Evolutionary conservation across 2,888 invertebrate species (phyloP), one percentile per base, ranked within the genome.

Genomic region (Campoplex nolae): DNA sequence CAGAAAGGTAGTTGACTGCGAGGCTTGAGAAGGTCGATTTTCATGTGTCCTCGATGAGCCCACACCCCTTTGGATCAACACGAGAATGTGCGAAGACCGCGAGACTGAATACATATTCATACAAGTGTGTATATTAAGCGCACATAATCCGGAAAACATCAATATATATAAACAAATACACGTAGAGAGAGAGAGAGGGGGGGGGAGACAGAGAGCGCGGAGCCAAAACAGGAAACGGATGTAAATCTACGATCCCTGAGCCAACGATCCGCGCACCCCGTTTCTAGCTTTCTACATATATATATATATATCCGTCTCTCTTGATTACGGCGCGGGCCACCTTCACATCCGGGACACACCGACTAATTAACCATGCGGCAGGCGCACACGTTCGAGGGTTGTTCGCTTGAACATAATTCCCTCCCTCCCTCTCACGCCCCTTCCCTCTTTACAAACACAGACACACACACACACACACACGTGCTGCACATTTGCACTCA

Each of bases 361-460:
- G 88, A 89, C 89, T 89, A 89, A 89, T 89, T 89, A 89, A 89
- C 89, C 88, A 87, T 89, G 88, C 88, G 84, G 84, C 87, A 67
- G 82, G 58, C 75, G 75, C 83, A 58, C 79, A 71, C 84, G 76
- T 85, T 79, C 84, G 73, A 68, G 67, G 79, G 71, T 80, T 83
- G 87, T 76, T 84, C 71, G 71, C 58, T 58, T 42, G 74, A 48
- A 79, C 67, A 65, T 62, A 76, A 73, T 79, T 76, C 56, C 76
- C 80, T 54, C 45, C 45, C 45, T 11, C 45, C 2, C 45, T 3
- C 45, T 7, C 45, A 4, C 45, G 0, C 9, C 7, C 45, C 45
- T 1, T 13, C 45, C 79, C 35, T 35, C 70, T 74, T 16, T 62
- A 16, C 62, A 62, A 32, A 62, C 28, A 7, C 62, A n/a, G n/a